These are phyloP conservation scores for Ardeotis arabs DNA, from an alignment of 2,113 vertebrate species.

Conservation along the genomic window DNA sequence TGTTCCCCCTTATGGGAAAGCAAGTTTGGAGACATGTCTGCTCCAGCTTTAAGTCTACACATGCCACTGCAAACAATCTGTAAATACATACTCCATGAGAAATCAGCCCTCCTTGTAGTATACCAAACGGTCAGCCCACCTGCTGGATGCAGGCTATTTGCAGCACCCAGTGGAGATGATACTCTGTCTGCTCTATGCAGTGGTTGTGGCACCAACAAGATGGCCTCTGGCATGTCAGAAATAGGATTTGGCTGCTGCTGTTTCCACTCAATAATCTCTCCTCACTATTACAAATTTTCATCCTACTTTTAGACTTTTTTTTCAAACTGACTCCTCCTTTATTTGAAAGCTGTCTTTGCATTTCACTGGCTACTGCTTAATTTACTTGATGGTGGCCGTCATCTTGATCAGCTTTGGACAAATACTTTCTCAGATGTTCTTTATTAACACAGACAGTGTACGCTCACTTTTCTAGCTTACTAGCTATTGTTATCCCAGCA, in stretches of 20 bases:
- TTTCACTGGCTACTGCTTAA: not conserved
- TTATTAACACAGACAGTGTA: not conserved
- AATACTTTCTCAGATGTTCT: not conserved
- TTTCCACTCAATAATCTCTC: not conserved
- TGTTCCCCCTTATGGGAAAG: not conserved
- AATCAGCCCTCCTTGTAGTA: not conserved
- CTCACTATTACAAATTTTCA: not conserved
- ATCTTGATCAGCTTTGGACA: not conserved
- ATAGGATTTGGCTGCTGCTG: not conserved
- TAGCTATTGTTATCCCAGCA: not conserved
- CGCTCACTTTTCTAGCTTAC: not conserved
- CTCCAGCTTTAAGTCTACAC: not conserved
- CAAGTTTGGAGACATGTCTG: not conserved
- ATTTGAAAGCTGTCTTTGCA: not conserved
- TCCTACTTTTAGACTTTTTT: not conserved
- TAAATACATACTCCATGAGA: not conserved
- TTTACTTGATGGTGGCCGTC: not conserved
- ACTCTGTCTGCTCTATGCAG: not conserved
- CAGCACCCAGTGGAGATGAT: rapidly evolving
- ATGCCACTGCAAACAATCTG: not conserved
- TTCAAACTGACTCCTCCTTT: not conserved
- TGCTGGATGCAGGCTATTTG: not conserved
- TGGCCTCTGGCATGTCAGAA: not conserved
- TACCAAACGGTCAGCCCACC: not conserved
- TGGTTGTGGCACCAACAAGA: not conserved